phyloP scores from a whole-genome alignment of 2,888 invertebrate species.

The Eristalis pertinax region DNA sequence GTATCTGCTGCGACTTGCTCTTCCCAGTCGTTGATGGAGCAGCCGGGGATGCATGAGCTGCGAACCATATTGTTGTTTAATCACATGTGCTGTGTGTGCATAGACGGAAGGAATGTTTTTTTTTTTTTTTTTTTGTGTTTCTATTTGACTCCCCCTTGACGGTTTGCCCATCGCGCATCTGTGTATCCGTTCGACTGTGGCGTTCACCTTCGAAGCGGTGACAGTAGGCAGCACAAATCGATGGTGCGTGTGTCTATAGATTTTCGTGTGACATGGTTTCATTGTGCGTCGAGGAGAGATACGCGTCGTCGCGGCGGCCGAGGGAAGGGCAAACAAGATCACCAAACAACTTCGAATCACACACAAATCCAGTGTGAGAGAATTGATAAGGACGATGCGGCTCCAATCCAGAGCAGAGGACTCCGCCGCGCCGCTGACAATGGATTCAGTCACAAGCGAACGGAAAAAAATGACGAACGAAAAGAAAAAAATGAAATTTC shows the following conservation, averaged over 20 bases:
- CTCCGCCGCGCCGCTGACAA: neutral
- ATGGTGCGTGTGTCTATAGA: conserved; percentile 17
- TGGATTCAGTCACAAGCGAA: neutral
- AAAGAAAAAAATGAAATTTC: neutral
- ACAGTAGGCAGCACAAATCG: no score
- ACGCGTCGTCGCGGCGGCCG: neutral
- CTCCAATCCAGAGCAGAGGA: conserved; percentile 1
- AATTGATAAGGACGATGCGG: conserved; percentile 47
- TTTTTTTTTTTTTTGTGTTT: neutral
- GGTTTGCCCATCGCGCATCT: no score
- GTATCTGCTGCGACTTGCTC: conserved; percentile 45
- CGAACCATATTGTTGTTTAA: conserved; percentile 36
- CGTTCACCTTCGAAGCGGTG: no score
- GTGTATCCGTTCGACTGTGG: no score
- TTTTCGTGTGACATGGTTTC: conserved; percentile 21
- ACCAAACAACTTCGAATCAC: conserved; percentile 36
- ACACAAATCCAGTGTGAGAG: conserved; percentile 33
- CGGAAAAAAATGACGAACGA: neutral
- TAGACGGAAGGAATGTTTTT: conserved; percentile 33
- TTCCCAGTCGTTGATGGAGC: conserved; percentile 2
- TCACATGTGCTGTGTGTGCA: conserved; percentile 57
- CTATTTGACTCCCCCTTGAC: no score
- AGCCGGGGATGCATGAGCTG: neutral
- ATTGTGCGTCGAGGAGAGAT: conserved; percentile 29
- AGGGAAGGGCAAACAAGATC: conserved; percentile 55